Evolutionary conservation across 1,140 invertebrate genomes (phyloP), one percentile per base, ranked within the genome.

Genomic region (Galleria mellonella): DNA sequence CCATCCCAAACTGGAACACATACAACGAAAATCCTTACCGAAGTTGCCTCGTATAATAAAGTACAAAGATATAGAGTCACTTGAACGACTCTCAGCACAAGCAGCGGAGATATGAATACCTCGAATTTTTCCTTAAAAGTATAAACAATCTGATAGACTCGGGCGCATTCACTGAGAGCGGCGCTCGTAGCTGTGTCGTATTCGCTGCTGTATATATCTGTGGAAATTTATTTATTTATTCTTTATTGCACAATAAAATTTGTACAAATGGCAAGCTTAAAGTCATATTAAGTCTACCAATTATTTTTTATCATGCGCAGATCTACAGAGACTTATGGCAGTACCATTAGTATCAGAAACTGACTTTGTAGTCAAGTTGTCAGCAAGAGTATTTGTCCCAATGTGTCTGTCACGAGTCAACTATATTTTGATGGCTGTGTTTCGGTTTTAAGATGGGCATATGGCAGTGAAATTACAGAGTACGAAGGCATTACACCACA

Each of bases 41-140:
- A 39, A 8, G 73, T 76, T 35, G 75, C 77, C 15, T 66, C 64
- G 49, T 82, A 83, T 12, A 83, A 45, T 23, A 83, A 53, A 0
- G 67, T 78, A 41, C 79, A 83, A 9, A 79, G 58, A 40, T 82
- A 83, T 29, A 83, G 43, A 0, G 79, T 83, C 43, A 78, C 75
- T 33, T 83, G 75, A 11, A 76, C 58, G 5, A 83, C 73, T 11
- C 75, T 46, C 4, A 83, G 23, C 32, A 53, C 77, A 5, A 83
- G 62, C 4, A 83, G 46, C 0, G 79, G 77, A 0, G 79, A 83
- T 9, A 75, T 70, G 39, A 83, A 78, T 0, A 30, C 43, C 43
- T 84, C 70, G 31, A 84, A 84, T 9, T 33, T 58, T 0, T 50
- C 38, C 11, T 72, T 73, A 29, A 63, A 82, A 6, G 43, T 32